Conservation (phyloP, 2,113 vertebrate species). For the Merops nubicus region DNA sequence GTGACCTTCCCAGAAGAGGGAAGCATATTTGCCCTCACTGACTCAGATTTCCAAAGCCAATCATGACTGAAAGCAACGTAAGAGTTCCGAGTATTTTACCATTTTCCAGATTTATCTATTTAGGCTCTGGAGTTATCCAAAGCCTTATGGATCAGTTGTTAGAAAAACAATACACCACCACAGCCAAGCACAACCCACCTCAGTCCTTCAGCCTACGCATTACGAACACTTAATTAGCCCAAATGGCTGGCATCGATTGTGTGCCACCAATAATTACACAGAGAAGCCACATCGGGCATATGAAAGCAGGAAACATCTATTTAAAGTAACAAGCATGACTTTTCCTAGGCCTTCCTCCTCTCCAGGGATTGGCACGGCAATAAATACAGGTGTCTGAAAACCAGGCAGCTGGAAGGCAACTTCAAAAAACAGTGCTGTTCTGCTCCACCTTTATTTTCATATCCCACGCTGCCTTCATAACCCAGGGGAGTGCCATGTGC, state of each 20-base stretch:
- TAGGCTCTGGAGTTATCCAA: not conserved
- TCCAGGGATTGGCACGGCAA: not conserved
- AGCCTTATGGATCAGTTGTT: not conserved
- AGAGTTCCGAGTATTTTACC: not conserved
- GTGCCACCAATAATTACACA: not conserved
- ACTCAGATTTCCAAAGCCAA: not conserved
- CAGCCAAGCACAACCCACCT: not conserved
- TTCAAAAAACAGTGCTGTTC: not conserved
- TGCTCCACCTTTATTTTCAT: not conserved
- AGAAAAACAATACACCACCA: accelerated
- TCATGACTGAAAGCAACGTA: not conserved
- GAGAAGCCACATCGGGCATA: not conserved
- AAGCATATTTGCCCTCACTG: not conserved
- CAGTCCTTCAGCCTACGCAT: not conserved
- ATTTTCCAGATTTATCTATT: not conserved
- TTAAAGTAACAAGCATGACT: not conserved
- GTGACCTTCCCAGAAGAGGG: not conserved
- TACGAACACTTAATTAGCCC: not conserved
- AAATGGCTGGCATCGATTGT: accelerated
- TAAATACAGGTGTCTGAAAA: not conserved
- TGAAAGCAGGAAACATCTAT: not conserved
- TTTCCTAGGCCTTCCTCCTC: not conserved
- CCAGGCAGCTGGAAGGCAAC: not conserved
- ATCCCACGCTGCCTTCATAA: accelerated
- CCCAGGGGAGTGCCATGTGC: not conserved